phyloP scores from a whole-genome alignment of 2,888 invertebrate species.

The Amphipyra berbera region DNA sequence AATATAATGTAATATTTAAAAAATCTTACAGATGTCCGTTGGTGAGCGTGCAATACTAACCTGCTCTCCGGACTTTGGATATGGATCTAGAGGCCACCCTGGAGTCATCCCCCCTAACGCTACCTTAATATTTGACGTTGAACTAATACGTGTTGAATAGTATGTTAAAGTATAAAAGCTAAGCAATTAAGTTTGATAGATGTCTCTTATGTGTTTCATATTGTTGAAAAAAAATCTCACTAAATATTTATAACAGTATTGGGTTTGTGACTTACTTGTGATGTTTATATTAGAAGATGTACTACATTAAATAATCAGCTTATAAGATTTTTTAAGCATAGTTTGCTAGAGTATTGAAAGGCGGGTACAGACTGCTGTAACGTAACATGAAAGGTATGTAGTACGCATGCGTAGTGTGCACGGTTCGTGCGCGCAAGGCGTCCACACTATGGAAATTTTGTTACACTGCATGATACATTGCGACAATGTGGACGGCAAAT shows the following conservation, averaged over 20 bases:
- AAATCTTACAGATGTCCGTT: constrained; percentile 94
- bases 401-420: no score
- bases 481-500: no score
- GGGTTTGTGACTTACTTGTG: constrained; percentile 56
- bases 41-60: constrained; percentile 97
- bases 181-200: constrained; percentile 14
- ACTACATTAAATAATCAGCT: constrained; percentile 36
- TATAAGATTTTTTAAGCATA: constrained; percentile 26
- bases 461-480: no score
- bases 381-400: no score
- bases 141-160: constrained; percentile 96
- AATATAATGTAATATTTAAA: neutral
- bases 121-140: constrained; percentile 98
- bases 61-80: constrained; percentile 98
- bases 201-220: constrained; percentile 24
- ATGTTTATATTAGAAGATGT: constrained; percentile 32
- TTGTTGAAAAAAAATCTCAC: constrained; percentile 49
- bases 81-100: constrained; percentile 97
- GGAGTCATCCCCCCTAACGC: constrained; percentile 98
- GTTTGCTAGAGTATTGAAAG: constrained; percentile 41
- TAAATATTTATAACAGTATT: constrained; percentile 57
- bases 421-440: no score
- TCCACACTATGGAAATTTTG: no score
- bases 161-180: neutral
- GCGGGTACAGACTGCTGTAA: no score